Evolutionary conservation across 2,113 vertebrate genomes (phyloP), one percentile per base, ranked within the genome.

Genomic region (Stegastes partitus): DNA sequence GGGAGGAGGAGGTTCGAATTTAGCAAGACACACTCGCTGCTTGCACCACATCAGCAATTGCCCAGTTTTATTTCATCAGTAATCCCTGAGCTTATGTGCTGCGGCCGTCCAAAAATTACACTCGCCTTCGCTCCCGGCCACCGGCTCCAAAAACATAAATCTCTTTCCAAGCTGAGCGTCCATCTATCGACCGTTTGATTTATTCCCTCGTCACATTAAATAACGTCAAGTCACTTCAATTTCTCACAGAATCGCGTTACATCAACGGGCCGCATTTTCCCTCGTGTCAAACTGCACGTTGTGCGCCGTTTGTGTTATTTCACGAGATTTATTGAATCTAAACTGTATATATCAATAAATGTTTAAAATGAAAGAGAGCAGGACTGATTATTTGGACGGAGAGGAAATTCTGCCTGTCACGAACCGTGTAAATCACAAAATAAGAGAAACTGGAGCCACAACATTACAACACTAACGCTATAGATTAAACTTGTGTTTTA

Each of bases 21-120:
- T 21, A 74, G 70, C 53, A 23, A 66, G 74, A 65, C 37, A 21
- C 51, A 47, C 49, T 34, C 49, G 2, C 65, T 19, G 70, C 76
- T 82, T 57, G 54, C 56, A 62, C 80, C 77, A 72, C 81, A 78
- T 80, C 78, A 79, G 79, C 62, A 77, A 68, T 67, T 26, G n/a
- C 25, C 61, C 50, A 0, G 50, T 69, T 70, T 79, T 42, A 79
- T 85, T 90, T 83, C 78, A 77, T 84, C 44, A 77, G 28, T 68
- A 74, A 49, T 61, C 74, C 71, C 63, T 0, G 19, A 26, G 73
- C 54, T 81, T 16, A 15, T 22, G 22, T 4, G 0, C 15, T 5
- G 9, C 0, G 14, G 31, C n/a, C 19, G 23, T 65, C 72, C 74
- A 84, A 73, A 66, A 67, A 22, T 45, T 45, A 70, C 76, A 70